Percentiles rank a stretch among this genome's conserved stretches.
Conservation (phyloP, 2,113 vertebrate genomes). For the Paradisaea rubra region DNA sequence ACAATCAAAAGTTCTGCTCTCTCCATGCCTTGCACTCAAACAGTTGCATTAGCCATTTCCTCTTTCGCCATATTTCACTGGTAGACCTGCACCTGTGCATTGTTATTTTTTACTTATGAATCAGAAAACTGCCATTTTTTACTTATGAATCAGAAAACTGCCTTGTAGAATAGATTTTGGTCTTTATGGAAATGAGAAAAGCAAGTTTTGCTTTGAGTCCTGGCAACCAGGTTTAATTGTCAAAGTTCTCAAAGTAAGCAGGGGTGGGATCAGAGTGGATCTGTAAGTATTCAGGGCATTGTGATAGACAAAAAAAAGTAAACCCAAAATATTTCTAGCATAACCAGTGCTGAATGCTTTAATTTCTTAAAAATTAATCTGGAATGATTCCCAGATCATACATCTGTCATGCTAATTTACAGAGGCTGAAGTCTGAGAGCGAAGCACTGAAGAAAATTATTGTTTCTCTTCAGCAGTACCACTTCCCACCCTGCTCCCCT, state of each 20-base stretch:
- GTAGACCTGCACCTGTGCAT: neutral
- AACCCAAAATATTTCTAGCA: neutral
- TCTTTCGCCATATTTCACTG: neutral
- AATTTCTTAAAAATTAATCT: slow-evolving; percentile 63
- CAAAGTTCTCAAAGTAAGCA: neutral
- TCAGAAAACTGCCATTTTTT: neutral
- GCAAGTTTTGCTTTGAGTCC: neutral
- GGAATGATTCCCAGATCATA: slow-evolving; percentile 63
- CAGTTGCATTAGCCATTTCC: neutral
- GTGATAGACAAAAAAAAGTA: neutral
- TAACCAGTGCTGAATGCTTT: slow-evolving; percentile 22
- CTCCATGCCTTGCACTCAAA: neutral
- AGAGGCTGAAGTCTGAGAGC: slow-evolving; percentile 38
- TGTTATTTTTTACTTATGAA: neutral
- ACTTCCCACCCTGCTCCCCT: neutral
- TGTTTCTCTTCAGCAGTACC: neutral
- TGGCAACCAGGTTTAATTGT: neutral
- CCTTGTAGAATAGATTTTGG: neutral
- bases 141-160: neutral
- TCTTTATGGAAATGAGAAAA: neutral
- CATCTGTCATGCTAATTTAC: slow-evolving; percentile 66
- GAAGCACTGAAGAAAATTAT: neutral
- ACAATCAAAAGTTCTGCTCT: neutral
- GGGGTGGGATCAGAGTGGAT: neutral
- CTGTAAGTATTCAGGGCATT: neutral